Conservation (phyloP, 1,140 invertebrate genomes). For the Branchinecta lynchi region DNA sequence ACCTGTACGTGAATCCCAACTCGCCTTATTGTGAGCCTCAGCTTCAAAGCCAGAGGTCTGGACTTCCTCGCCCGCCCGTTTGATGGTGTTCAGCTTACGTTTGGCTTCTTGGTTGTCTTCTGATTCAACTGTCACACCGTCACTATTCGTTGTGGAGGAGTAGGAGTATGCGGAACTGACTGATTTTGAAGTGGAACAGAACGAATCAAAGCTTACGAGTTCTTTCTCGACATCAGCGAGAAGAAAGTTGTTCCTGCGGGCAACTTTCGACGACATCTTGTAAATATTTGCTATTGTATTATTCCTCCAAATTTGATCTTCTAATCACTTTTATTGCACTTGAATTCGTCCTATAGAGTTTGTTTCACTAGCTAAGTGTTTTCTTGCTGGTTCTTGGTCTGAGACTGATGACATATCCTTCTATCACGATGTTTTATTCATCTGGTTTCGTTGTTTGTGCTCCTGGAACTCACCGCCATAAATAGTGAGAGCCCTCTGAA, state of each 20-base stretch:
- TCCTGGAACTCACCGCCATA: background rate
- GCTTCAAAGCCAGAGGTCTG: background rate
- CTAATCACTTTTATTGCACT: no score
- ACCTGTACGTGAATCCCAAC: background rate
- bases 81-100: background rate
- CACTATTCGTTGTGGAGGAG: background rate
- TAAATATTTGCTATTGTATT: no score
- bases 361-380: background rate
- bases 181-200: background rate
- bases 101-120: background rate
- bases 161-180: background rate
- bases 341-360: no score
- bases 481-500: background rate
- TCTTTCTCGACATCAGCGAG: background rate
- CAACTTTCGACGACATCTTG: background rate
- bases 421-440: background rate
- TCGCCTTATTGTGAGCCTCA: background rate
- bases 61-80: background rate
- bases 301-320: no score
- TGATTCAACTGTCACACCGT: background rate
- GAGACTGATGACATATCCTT: background rate
- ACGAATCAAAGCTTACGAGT: background rate
- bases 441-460: background rate
- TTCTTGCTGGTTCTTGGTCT: background rate
- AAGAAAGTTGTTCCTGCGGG: background rate